These are phyloP conservation scores for Cettia cetti DNA, from an alignment of 2,113 vertebrate genomes.

Conservation along the genomic window DNA sequence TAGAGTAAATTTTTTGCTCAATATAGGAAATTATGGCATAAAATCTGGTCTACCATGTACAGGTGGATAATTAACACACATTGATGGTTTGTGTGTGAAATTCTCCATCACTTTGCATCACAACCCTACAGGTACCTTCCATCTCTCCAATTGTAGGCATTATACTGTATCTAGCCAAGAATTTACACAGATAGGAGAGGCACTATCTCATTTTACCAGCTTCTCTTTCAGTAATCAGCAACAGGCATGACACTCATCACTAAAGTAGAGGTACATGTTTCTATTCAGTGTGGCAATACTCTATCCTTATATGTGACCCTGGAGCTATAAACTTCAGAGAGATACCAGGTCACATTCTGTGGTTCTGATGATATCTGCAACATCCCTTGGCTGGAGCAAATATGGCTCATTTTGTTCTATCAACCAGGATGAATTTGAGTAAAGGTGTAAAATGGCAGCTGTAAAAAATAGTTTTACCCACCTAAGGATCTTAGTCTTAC, in stretches of 20 bases:
- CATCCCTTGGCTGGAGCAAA: not conserved
- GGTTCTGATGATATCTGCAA: not conserved
- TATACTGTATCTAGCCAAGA: not conserved
- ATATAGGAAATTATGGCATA: not conserved
- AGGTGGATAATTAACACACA: not conserved
- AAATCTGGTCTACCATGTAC: not conserved
- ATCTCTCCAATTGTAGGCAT: not conserved
- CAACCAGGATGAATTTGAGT: not conserved
- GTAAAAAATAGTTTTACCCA: not conserved
- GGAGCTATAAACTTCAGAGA: not conserved
- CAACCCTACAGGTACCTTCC: not conserved
- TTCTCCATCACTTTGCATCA: not conserved
- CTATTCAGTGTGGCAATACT: not conserved
- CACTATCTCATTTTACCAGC: not conserved
- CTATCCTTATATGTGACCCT: not conserved
- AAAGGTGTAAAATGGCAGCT: not conserved
- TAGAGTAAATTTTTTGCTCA: not conserved
- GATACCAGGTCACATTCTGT: not conserved
- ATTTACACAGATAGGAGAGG: not conserved
- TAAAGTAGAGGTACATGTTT: not conserved
- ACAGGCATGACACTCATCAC: not conserved
- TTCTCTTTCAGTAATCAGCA: not conserved
- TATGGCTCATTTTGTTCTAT: not conserved
- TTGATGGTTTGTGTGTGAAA: not conserved
- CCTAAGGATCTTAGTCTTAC: not conserved